Evolutionary conservation across 2,888 invertebrate species (phyloP).

Genomic region (Campaea margaritaria): DNA sequence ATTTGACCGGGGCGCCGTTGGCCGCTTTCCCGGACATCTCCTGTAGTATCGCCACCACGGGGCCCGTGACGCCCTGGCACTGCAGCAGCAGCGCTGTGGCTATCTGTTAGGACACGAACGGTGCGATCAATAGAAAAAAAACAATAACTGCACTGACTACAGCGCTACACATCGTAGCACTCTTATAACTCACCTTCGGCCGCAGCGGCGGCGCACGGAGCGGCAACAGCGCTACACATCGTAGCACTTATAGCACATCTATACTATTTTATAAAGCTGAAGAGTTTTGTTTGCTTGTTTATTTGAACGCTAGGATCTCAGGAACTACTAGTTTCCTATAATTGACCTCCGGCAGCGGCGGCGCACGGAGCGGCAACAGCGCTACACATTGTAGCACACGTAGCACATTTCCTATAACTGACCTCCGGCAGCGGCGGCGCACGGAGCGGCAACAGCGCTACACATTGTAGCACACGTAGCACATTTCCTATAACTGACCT

Average conservation of each 20-base stretch:
- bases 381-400: not conserved
- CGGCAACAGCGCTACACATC: constrained; percentile 42
- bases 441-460: constrained; percentile 47
- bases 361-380: not conserved
- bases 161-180: not conserved
- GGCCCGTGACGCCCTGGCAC: constrained; percentile 62
- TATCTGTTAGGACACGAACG: constrained; percentile 46
- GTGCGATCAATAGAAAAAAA: not conserved
- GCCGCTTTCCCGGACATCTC: constrained; percentile 50
- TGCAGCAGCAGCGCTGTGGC: constrained; percentile 59
- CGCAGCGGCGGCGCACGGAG: constrained; percentile 41
- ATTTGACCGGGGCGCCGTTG: constrained; percentile 39
- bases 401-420: not conserved
- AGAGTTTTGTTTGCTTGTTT: no score
- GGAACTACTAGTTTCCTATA: no score
- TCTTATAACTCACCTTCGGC: constrained; percentile 46
- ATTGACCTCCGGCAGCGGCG: no score
- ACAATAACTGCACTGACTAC: no score
- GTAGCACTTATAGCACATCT: not conserved
- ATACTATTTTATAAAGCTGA: no score
- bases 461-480: no score
- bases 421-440: constrained; percentile 49
- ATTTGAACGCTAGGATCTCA: no score
- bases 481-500: constrained; percentile 44
- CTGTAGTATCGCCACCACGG: constrained; percentile 62